phyloP scores from a whole-genome alignment of 2,113 vertebrate species.

The Prunella fulvescens region DNA sequence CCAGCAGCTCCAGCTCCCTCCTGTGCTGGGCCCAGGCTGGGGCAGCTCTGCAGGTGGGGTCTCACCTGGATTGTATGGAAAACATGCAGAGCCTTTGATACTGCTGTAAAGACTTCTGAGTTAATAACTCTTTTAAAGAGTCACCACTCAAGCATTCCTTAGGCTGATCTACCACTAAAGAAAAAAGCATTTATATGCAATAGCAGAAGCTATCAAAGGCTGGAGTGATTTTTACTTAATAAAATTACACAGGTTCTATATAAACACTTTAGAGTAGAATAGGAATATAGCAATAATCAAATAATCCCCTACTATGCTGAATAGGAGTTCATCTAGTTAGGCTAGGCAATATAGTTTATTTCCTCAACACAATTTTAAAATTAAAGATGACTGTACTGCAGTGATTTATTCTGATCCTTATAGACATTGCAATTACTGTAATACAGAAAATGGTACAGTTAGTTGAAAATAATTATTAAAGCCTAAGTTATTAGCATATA shows the following conservation, averaged over 20 bases:
- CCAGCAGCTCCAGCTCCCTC: not conserved
- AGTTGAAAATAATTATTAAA: conserved; percentile 13
- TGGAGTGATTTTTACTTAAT: not conserved
- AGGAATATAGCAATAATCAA: not conserved
- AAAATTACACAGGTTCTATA: not conserved
- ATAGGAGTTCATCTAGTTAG: not conserved
- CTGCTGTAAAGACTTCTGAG: not conserved
- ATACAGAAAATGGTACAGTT: not conserved
- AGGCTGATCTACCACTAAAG: not conserved
- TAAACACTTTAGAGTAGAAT: not conserved
- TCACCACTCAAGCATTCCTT: not conserved
- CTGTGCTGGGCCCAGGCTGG: not conserved
- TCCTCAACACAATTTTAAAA: not conserved
- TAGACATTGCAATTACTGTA: not conserved
- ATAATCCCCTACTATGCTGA: not conserved
- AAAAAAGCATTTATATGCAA: not conserved
- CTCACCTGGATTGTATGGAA: not conserved
- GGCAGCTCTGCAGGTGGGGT: not conserved
- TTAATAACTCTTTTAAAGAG: not conserved
- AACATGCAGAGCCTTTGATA: not conserved
- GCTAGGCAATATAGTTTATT: not conserved
- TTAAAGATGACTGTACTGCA: not conserved
- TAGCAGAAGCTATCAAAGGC: not conserved
- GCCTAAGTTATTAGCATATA: conserved; percentile 36
- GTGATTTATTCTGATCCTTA: conserved; percentile 16